phyloP scores from a whole-genome alignment of 2,888 invertebrate genomes.

The Arrhopalites spinosus region DNA sequence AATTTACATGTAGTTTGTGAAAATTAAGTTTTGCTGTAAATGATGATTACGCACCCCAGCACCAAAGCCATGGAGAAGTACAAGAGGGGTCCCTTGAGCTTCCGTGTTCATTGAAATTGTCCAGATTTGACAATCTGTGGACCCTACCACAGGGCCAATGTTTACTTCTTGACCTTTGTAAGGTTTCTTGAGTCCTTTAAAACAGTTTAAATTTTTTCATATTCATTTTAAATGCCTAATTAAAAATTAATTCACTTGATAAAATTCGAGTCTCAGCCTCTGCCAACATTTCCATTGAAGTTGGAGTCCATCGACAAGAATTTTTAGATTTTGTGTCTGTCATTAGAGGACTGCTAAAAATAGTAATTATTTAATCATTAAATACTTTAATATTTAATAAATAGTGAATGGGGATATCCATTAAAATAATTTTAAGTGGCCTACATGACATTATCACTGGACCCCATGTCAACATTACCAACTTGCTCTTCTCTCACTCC shows the following conservation, averaged over 20 bases:
- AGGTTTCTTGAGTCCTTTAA: conserved; percentile 69
- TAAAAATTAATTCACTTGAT: conserved; percentile 29
- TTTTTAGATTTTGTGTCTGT: neutral
- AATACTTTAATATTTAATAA: too few species aligned
- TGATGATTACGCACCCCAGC: too few species aligned
- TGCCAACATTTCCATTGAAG: conserved; percentile 56
- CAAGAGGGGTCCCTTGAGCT: conserved; percentile 71
- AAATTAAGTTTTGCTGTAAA: too few species aligned
- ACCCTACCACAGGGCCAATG: conserved; percentile 67
- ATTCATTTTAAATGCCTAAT: too few species aligned
- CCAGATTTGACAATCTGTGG: conserved; percentile 69
- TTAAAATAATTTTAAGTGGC: too few species aligned
- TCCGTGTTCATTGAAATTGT: conserved; percentile 70
- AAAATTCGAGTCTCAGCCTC: conserved; percentile 57
- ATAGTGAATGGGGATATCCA: too few species aligned
- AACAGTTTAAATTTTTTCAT: neutral
- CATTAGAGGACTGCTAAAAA: too few species aligned
- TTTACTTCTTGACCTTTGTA: conserved; percentile 77
- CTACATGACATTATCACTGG: too few species aligned
- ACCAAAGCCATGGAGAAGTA: conserved; percentile 77
- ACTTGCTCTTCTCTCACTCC: too few species aligned
- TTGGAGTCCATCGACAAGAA: conserved; percentile 57
- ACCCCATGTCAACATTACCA: too few species aligned
- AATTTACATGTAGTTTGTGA: too few species aligned
- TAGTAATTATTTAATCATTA: too few species aligned